These are phyloP conservation scores for Prietella phreatophila DNA, from an alignment of 2,113 vertebrate genomes.

Conservation along the genomic window DNA sequence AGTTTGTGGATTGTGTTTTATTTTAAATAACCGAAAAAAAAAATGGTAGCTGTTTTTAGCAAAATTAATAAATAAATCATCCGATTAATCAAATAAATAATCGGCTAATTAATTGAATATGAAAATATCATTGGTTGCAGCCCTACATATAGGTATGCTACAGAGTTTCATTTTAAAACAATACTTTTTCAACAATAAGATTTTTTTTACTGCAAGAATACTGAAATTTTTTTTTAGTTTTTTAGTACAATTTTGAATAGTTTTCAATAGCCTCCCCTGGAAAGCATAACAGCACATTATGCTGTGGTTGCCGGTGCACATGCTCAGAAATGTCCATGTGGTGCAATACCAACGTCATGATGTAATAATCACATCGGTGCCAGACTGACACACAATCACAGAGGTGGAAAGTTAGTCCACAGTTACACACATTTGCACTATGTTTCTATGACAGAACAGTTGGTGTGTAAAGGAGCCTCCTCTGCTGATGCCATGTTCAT, in stretches of 20 bases:
- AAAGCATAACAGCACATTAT: neutral
- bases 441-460: neutral
- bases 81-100: too few relatives aligned
- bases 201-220: neutral
- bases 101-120: too few relatives aligned
- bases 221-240: too few relatives aligned
- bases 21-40: neutral
- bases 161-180: neutral
- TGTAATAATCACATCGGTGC: neutral
- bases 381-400: neutral
- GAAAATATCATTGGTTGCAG: too few relatives aligned
- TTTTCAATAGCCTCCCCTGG: neutral
- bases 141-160: neutral
- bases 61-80: too few relatives aligned
- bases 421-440: neutral
- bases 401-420: neutral
- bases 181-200: neutral
- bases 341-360: neutral
- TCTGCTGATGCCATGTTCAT: neutral
- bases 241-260: too few relatives aligned
- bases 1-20: too few relatives aligned
- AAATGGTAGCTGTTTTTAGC: too few relatives aligned
- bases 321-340: neutral
- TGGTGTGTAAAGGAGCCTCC: neutral
- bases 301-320: neutral